Evolutionary conservation across 2,888 invertebrate species (phyloP).

Genomic region (Hipparchia semele): DNA sequence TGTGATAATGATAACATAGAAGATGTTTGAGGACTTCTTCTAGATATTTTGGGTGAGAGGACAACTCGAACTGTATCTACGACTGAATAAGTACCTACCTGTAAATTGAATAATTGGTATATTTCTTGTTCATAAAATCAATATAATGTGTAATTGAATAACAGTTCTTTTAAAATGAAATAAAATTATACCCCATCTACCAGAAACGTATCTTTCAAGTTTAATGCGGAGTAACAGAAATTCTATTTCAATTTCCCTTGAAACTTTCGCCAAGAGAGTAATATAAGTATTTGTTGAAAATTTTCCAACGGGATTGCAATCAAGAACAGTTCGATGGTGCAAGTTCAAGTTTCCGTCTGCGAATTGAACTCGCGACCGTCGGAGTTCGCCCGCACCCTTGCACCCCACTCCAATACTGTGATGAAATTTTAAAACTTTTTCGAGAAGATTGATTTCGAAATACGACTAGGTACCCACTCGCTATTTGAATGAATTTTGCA

Average conservation of each 20-base stretch:
- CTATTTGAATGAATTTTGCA: slow-evolving; percentile 24
- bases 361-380: slow-evolving; percentile 64
- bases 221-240: slow-evolving; percentile 20
- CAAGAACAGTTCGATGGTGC: slow-evolving; percentile 66
- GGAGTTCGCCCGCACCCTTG: slow-evolving; percentile 51
- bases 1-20: no score
- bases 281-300: slow-evolving; percentile 64
- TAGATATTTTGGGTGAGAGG: no score
- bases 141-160: no score
- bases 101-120: no score
- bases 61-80: no score
- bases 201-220: background rate
- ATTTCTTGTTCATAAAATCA: no score
- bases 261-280: slow-evolving; percentile 36
- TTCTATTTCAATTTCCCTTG: slow-evolving; percentile 35
- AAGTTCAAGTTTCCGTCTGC: slow-evolving; percentile 59
- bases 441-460: slow-evolving; percentile 59
- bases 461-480: slow-evolving; percentile 8
- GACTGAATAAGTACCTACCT: no score
- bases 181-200: no score
- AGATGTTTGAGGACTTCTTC: no score
- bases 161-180: no score
- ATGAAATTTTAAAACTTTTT: slow-evolving; percentile 71
- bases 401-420: slow-evolving; percentile 54
- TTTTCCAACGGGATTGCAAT: slow-evolving; percentile 68